Evolutionary conservation across 1,140 invertebrate genomes (phyloP).

Genomic region (Hylaeus volcanicus): DNA sequence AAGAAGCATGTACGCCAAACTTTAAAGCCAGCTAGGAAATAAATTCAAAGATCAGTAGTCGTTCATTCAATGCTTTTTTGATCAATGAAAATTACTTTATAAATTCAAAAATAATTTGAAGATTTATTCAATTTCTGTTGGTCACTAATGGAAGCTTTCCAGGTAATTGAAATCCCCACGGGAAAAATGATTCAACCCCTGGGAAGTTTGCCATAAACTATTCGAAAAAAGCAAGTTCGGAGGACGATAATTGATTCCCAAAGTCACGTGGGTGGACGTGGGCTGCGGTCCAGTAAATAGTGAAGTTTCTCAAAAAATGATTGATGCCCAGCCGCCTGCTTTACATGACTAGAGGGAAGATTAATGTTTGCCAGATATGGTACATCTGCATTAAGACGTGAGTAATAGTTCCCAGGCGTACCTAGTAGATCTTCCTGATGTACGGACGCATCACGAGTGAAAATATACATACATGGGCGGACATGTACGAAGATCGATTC

Average conservation of each 20-base stretch:
- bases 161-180: too few relatives aligned
- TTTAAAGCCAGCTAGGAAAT: too few relatives aligned
- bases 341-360: slow-evolving; percentile 1
- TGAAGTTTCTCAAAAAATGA: slow-evolving; percentile 21
- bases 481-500: slow-evolving; percentile 48
- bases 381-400: slow-evolving; percentile 16
- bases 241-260: neutral
- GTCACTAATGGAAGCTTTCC: too few relatives aligned
- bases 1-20: too few relatives aligned
- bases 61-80: too few relatives aligned
- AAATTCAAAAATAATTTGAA: too few relatives aligned
- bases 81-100: too few relatives aligned
- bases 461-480: slow-evolving; percentile 20
- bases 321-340: neutral
- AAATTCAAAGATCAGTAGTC: too few relatives aligned
- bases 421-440: slow-evolving; percentile 1
- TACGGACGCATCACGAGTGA: neutral
- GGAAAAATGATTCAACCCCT: too few relatives aligned
- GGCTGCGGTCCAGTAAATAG: neutral
- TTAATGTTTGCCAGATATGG: neutral
- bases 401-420: neutral
- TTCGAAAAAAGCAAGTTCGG: too few relatives aligned
- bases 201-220: too few relatives aligned
- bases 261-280: neutral
- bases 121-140: too few relatives aligned